Percentiles rank a stretch among this genome's conserved stretches.
phyloP scores from a whole-genome alignment of 2,113 vertebrate genomes.

The Nothocercus julius region DNA sequence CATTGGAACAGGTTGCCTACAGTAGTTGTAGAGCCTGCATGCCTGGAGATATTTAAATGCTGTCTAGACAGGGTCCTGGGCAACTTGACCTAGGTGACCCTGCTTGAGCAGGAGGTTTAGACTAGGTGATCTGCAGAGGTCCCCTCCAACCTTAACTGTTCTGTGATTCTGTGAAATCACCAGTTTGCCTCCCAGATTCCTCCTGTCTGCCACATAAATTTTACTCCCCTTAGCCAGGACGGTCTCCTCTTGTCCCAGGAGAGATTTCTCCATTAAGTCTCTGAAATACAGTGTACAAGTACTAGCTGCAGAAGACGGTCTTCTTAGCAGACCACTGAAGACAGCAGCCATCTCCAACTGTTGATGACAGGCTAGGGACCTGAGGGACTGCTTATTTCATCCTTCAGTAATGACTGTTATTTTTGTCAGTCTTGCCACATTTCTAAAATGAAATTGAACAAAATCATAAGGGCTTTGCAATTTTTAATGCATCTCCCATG shows the following conservation, averaged over 20 bases:
- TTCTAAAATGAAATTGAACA: neutral
- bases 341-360: neutral
- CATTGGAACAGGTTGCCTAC: too few species aligned
- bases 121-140: too few species aligned
- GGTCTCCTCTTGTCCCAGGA: neutral
- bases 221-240: rapidly evolving
- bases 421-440: neutral
- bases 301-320: neutral
- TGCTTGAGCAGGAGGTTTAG: too few species aligned
- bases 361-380: neutral
- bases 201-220: neutral
- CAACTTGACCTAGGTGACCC: too few species aligned
- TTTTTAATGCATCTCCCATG: neutral
- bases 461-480: neutral
- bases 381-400: neutral
- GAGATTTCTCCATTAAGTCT: neutral
- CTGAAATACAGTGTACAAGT: neutral
- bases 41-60: too few species aligned
- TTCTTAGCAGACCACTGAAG: neutral
- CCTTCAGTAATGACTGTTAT: neutral
- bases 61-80: too few species aligned
- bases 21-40: too few species aligned
- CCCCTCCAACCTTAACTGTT: too few species aligned
- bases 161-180: neutral
- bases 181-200: neutral